Base-by-base conservation (phyloP, 2,113 vertebrate species). In the Hippopotamus amphibius region DNA sequence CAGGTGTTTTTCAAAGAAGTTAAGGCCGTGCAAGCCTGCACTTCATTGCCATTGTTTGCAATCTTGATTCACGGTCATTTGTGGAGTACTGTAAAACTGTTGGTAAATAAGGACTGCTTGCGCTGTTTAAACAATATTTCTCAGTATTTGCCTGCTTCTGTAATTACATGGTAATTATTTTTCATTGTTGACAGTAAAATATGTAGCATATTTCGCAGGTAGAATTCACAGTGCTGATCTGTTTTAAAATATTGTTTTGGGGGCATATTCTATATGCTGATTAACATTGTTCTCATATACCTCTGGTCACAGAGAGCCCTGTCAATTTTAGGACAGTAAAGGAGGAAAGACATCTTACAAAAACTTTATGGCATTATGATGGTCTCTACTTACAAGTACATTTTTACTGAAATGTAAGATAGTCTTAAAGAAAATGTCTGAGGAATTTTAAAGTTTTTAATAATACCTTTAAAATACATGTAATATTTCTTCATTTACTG, bases 361-460 rank as follows among this genome's bases (percentile, higher is more conserved):
- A 77, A 77, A 61, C 22, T 37, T 69, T n/a, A 41, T 30, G 33
- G 41, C 33, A 83, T 9, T 33, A 66, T 63, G 53, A 77, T 76
- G 30, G 33, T 74, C 0, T 59, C 37, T 81, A n/a, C 89, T 94
- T 94, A 82, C 37, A 53, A 74, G 61, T 30, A 7, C 3, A 17
- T 68, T 95, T 95, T 95, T 90, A 72, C 33, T 84, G 24, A 90
- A 92, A 55, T 72, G 14, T 46, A 63, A 80, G 6, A 21, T 68
- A 77, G 71, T 71, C 48, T 87, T n/a, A 53, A 53, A 83, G 55
- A 87, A 94, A 93, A 43, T 55, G 3, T 79, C 11, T 33, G 53
- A 83, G 28, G 72, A 55, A 77, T 95, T 88, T 69, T 48, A 74
- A 77, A 88, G 37, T 55, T 93, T 95, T 95, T 96, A 87, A 48